phyloP scores from a whole-genome alignment of 1,140 invertebrate species.

The Sycobia sp. region DNA sequence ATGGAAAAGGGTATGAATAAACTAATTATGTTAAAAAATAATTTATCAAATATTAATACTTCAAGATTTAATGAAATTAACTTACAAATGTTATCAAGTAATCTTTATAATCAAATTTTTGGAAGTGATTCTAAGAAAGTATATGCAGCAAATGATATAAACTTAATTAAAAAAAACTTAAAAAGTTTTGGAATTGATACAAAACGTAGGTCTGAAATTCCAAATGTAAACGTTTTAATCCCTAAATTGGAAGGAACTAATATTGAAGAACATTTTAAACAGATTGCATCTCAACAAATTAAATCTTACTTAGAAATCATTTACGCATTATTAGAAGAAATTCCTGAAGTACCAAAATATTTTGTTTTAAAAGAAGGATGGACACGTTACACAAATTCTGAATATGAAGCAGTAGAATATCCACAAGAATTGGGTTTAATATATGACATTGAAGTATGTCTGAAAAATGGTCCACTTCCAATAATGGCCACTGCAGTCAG shows the following conservation, averaged over 20 bases:
- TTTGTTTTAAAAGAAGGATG: constrained; percentile 83
- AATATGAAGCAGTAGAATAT: constrained; percentile 65
- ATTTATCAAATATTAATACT: constrained; percentile 8
- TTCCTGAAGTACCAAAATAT: constrained; percentile 67
- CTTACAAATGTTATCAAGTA: constrained; percentile 88
- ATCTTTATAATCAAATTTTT: constrained; percentile 81
- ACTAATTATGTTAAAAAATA: too few relatives aligned
- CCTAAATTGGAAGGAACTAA: constrained; percentile 77
- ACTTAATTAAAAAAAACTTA: constrained; percentile 64
- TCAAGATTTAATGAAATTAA: constrained; percentile 68
- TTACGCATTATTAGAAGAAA: constrained; percentile 62
- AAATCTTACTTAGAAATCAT: constrained; percentile 74
- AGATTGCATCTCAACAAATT: constrained; percentile 78
- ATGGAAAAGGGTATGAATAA: too few relatives aligned
- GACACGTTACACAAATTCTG: constrained; percentile 68
- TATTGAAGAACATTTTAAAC: constrained; percentile 87
- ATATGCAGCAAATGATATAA: constrained; percentile 44
- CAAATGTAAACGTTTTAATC: constrained; percentile 77
- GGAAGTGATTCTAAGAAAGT: constrained; percentile 44
- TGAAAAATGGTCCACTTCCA: constrained; percentile 81
- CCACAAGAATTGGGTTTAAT: constrained; percentile 83
- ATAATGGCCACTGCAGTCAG: constrained; percentile 91
- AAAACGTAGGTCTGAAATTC: constrained; percentile 63
- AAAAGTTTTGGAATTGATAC: constrained; percentile 72
- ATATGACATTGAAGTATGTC: constrained; percentile 96